Percentiles rank a stretch among this genome's conserved stretches.
phyloP scores from a whole-genome alignment of 37 sponge, comb jelly and placozoan species.

The Aplysina aerophoba region DNA sequence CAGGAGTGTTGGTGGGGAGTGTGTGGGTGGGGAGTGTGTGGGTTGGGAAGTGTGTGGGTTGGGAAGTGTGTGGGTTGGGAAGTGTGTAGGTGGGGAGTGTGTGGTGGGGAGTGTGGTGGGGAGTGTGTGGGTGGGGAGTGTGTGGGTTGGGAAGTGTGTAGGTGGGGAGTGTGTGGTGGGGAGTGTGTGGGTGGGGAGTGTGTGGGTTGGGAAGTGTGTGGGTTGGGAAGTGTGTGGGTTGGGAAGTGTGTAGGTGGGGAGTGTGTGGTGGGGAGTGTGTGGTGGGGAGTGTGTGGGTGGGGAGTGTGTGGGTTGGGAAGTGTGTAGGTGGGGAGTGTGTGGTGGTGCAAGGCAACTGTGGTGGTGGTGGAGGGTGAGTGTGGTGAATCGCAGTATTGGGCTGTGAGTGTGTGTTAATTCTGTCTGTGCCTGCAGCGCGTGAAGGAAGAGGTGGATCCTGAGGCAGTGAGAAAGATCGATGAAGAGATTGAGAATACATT shows the following conservation, averaged over 20 bases:
- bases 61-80: too few relatives aligned
- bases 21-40: too few relatives aligned
- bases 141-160: too few relatives aligned
- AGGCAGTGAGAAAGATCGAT: background rate
- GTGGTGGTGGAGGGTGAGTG: too few relatives aligned
- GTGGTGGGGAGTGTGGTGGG: too few relatives aligned
- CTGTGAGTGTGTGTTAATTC: background rate
- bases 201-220: conserved; percentile 10
- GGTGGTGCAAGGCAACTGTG: background rate
- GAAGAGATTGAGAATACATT: background rate
- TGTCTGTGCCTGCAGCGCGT: background rate
- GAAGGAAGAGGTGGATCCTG: background rate
- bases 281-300: conserved; percentile 33
- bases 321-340: background rate
- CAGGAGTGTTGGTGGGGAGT: too few relatives aligned
- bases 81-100: too few relatives aligned
- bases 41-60: too few relatives aligned
- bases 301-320: too few relatives aligned
- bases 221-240: too few relatives aligned
- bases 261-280: conserved; percentile 25
- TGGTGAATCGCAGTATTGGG: background rate
- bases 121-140: too few relatives aligned
- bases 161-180: too few relatives aligned
- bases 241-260: background rate
- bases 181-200: conserved; percentile 19